These are phyloP conservation scores for Papilio helenus DNA, from an alignment of 1,140 invertebrate genomes.

Conservation along the genomic window DNA sequence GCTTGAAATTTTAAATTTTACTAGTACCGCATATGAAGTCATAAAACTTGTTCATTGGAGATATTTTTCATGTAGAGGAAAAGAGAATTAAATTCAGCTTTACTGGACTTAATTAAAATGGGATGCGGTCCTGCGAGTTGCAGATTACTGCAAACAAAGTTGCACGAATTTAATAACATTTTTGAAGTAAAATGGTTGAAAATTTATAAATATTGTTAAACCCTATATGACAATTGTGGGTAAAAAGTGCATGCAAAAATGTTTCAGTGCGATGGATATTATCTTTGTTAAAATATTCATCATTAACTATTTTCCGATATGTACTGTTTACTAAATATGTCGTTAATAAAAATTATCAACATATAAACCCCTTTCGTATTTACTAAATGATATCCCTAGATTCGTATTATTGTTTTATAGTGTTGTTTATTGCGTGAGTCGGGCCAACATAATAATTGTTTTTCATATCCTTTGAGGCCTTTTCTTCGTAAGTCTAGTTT, in stretches of 20 bases:
- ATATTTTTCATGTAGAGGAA: conserved; percentile 32
- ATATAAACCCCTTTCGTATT: neutral
- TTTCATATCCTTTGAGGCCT: conserved; percentile 16
- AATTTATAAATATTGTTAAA: neutral
- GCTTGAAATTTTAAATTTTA: conserved; percentile 17
- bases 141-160: conserved; percentile 6
- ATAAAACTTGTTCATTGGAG: conserved; percentile 28
- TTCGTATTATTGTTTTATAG: neutral
- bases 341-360: neutral
- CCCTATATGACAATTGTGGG: too few species aligned
- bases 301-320: neutral
- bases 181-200: neutral
- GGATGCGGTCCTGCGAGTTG: neutral
- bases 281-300: too few species aligned
- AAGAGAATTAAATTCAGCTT: conserved; percentile 7
- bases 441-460: conserved; percentile 27
- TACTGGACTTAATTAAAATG: conserved; percentile 5
- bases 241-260: neutral
- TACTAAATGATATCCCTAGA: neutral
- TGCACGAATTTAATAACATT: neutral
- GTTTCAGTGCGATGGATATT: neutral
- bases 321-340: neutral
- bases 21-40: conserved; percentile 17
- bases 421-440: conserved; percentile 14
- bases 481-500: conserved; percentile 44